These are phyloP conservation scores for Enteromius treurensis DNA, from an alignment of 2,797 vertebrate species.

Conservation along the genomic window DNA sequence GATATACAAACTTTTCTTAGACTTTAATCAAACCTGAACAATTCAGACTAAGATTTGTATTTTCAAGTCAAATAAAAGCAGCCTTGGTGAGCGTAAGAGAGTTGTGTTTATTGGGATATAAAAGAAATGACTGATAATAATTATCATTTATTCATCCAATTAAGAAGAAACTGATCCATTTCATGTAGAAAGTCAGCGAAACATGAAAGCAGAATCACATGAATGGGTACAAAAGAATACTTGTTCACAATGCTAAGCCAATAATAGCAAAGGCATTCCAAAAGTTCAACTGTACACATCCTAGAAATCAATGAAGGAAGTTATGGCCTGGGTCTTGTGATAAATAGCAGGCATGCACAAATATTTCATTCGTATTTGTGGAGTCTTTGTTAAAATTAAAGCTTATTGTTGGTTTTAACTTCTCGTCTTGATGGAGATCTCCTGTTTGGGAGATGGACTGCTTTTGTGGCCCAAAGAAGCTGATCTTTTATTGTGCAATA, in stretches of 20 bases:
- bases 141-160: background rate
- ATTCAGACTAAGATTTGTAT: background rate
- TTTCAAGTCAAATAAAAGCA: background rate
- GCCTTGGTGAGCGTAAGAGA: background rate
- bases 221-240: constrained; percentile 45
- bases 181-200: background rate
- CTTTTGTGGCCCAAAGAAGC: constrained; percentile 60
- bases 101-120: background rate
- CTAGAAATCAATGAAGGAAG: constrained; percentile 56
- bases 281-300: constrained; percentile 54
- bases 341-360: constrained; percentile 52
- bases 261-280: constrained; percentile 48
- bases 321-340: constrained; percentile 61
- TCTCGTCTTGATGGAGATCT: constrained; percentile 65
- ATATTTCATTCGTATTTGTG: constrained; percentile 56
- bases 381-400: constrained; percentile 72
- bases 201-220: constrained; percentile 47
- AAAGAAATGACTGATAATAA: background rate
- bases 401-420: constrained; percentile 69
- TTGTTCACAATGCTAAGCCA: constrained; percentile 52
- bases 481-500: constrained; percentile 50
- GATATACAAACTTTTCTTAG: background rate
- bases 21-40: background rate
- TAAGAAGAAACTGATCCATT: constrained; percentile 26
- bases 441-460: constrained; percentile 69